These are phyloP conservation scores for Polydrusus pterygomalis DNA, from an alignment of 2,888 invertebrate genomes.

Conservation along the genomic window DNA sequence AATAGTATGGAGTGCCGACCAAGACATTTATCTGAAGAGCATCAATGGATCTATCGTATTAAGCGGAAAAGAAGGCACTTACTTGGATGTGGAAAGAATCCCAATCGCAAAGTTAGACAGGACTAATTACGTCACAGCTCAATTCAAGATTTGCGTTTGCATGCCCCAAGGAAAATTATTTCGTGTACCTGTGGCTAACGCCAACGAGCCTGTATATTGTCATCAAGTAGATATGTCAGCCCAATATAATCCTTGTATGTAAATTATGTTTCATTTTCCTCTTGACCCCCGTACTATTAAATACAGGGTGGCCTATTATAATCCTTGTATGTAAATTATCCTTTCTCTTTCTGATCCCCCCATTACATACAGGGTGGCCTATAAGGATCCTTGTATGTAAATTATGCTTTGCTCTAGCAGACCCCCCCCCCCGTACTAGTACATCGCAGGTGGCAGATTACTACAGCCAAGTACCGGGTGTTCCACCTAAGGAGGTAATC, in stretches of 20 bases:
- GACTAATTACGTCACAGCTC: constrained; percentile 71
- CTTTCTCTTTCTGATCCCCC: too few species aligned
- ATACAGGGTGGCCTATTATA: not conserved
- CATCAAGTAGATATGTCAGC: constrained; percentile 76
- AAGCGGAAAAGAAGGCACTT: constrained; percentile 81
- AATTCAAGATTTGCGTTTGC: constrained; percentile 92
- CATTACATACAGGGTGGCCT: too few species aligned
- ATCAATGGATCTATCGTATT: constrained; percentile 84
- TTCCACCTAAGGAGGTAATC: too few species aligned
- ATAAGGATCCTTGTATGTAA: too few species aligned
- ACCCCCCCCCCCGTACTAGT: too few species aligned
- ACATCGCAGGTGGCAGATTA: too few species aligned
- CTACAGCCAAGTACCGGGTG: too few species aligned
- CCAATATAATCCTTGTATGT: constrained; percentile 80
- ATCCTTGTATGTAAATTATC: too few species aligned
- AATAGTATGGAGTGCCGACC: constrained; percentile 85
- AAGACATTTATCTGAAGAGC: constrained; percentile 85
- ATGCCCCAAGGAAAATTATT: constrained; percentile 92
- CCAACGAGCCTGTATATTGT: constrained; percentile 75
- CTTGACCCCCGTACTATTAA: not conserved
- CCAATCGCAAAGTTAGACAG: constrained; percentile 77
- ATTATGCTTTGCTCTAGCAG: too few species aligned
- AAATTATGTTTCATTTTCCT: constrained; percentile 56
- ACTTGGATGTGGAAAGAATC: constrained; percentile 81
- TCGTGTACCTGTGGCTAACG: constrained; percentile 81